Conservation (phyloP, 2,888 invertebrate genomes). For the Ditula angustiorana region DNA sequence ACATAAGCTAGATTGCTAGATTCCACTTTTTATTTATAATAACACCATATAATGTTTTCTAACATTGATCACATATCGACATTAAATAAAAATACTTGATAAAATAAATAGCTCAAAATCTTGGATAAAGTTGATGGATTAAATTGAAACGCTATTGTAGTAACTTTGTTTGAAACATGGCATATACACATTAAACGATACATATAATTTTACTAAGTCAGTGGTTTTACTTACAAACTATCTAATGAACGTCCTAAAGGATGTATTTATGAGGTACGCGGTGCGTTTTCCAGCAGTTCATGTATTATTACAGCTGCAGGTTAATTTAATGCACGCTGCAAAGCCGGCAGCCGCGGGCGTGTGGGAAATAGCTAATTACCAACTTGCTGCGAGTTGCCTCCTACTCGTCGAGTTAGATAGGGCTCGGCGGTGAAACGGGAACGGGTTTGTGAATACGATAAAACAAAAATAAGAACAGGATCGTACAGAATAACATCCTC, state of each 20-base stretch:
- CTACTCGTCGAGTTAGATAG: conserved; percentile 43
- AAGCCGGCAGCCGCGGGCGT: conserved; percentile 71
- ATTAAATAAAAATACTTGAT: too few relatives aligned
- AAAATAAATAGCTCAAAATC: too few relatives aligned
- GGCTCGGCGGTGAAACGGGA: background rate
- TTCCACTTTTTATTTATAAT: too few relatives aligned
- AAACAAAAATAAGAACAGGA: too few relatives aligned
- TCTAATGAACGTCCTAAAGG: background rate
- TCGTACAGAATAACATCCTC: too few relatives aligned
- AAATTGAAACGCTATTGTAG: too few relatives aligned
- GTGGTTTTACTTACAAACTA: conserved; percentile 6
- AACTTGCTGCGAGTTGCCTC: conserved; percentile 73
- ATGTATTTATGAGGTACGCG: conserved; percentile 6
- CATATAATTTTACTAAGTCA: background rate
- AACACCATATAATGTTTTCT: too few relatives aligned
- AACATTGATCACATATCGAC: too few relatives aligned
- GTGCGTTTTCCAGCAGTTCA: conserved; percentile 42
- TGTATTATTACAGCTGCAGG: conserved; percentile 40
- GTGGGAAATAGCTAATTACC: conserved; percentile 84
- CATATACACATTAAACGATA: background rate
- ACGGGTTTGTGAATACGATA: background rate
- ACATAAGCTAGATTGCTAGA: too few relatives aligned
- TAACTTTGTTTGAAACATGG: too few relatives aligned
- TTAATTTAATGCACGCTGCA: conserved; percentile 76
- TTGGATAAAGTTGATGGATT: too few relatives aligned